phyloP scores from a whole-genome alignment of 2,113 vertebrate genomes.

The Stercorarius parasiticus region DNA sequence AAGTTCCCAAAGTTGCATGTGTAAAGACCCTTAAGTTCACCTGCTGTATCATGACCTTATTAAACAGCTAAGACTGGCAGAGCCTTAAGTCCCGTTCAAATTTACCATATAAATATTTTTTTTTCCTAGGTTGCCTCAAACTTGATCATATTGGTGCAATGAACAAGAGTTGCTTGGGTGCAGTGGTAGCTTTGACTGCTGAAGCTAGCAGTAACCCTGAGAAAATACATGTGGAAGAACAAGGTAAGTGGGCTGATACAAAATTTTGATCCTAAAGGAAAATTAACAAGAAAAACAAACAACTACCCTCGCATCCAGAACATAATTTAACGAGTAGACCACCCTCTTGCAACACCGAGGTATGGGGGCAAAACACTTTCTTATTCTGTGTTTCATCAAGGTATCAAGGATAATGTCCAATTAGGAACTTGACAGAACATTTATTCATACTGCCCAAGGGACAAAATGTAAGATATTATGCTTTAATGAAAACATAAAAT shows the following conservation, averaged over 20 bases:
- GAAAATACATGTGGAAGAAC: background rate
- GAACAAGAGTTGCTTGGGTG: background rate
- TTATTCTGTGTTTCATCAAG: background rate
- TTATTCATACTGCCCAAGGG: background rate
- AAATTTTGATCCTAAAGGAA: background rate
- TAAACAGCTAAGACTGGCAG: background rate
- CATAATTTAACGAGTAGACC: background rate
- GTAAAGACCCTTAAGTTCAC: background rate
- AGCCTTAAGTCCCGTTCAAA: background rate
- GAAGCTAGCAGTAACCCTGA: background rate
- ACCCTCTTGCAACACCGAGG: background rate
- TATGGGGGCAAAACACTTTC: background rate
- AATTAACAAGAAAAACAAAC: background rate
- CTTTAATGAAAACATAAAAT: background rate
- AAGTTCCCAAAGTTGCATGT: background rate
- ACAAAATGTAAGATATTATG: background rate
- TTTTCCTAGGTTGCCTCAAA: background rate
- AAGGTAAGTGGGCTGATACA: background rate
- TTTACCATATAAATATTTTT: background rate
- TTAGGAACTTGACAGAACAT: background rate
- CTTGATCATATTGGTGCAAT: background rate
- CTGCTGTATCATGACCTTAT: background rate
- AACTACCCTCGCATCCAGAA: background rate
- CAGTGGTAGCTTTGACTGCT: background rate
- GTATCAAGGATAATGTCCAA: background rate